These are phyloP conservation scores for Pteropus rufus DNA, from an alignment of 2,797 vertebrate genomes.

Conservation along the genomic window DNA sequence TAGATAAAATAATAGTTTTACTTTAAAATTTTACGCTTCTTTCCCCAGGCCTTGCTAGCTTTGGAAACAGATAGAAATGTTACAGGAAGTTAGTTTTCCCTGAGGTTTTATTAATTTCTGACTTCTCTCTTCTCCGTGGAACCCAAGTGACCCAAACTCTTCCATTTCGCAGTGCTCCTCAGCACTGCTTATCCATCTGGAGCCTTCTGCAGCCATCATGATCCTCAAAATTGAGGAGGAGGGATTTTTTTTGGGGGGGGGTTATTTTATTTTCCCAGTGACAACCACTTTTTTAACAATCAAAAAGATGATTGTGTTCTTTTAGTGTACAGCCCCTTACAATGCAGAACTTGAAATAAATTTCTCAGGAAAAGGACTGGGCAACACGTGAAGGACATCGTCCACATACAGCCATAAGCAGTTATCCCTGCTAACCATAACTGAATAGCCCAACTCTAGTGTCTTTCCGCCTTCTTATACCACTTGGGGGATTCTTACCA, in stretches of 20 bases:
- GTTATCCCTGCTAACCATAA: neutral
- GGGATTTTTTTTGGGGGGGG: neutral
- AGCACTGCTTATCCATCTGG: neutral
- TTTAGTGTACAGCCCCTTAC: neutral
- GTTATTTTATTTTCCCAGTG: neutral
- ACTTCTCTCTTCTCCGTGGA: neutral
- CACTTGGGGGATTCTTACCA: neutral
- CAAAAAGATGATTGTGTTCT: neutral
- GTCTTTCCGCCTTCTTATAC: neutral
- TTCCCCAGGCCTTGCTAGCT: neutral
- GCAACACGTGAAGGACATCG: accelerated
- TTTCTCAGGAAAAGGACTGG: neutral
- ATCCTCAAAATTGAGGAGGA: neutral
- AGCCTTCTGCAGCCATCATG: neutral
- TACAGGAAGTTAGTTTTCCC: neutral
- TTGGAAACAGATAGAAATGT: neutral
- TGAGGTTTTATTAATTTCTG: neutral
- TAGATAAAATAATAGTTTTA: neutral
- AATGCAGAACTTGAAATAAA: neutral
- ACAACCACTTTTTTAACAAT: neutral
- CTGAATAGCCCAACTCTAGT: neutral
- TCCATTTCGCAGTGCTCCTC: neutral
- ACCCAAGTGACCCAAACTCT: neutral
- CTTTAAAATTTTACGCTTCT: neutral
- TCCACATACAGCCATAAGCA: accelerated